Base-by-base conservation (phyloP, 2,888 invertebrate genomes). In the Adelognathus sp. region DNA sequence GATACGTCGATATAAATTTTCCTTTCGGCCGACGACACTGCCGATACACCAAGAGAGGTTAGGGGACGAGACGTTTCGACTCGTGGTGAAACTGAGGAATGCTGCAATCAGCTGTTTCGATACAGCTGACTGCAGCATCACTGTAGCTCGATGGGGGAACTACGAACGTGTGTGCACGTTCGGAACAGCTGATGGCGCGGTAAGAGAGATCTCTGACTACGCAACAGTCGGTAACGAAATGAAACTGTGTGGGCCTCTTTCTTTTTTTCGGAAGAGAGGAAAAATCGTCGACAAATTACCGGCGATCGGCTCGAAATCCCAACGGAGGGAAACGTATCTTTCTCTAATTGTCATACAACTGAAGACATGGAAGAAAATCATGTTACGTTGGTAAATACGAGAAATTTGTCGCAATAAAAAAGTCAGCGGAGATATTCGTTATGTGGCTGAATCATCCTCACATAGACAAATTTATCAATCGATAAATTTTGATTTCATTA, bases 51-150 rank as follows among this genome's bases (percentile, higher is more conserved):
- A 33, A 18, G 14, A 16, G 41, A 73, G 73, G 78, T 78, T 78
- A 73, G 54, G 71, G 33, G 16, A 60, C 33, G 52, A 50, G 21
- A 11, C 50, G 46, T 21, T 24, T 3, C 50, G 11, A 21, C n/a
- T 14, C 7, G 36, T 18, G 36, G n/a, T 9, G 52, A 9, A 16
- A 9, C 16, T 39, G 18, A 39, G 39, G 56, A 63, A 29, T 61
- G 14, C 39, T 36, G 16, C 52, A 18, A 75, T 69, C 69, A 69
- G 75, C 75, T 63, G 75, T 69, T 74, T 50, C 46, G 24, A 21
- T 54, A 41, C 1, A 50, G 24, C 21, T 24, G 11, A 2, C n/a
- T 4, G n/a, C 0, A 24, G 50, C 1, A 11, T 21, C 24, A 24
- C n/a, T 21, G 21, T 46, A 50, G 50, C 50, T 21, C 33, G 14